phyloP scores from a whole-genome alignment of 1,140 invertebrate genomes.

The Cydia splendana region DNA sequence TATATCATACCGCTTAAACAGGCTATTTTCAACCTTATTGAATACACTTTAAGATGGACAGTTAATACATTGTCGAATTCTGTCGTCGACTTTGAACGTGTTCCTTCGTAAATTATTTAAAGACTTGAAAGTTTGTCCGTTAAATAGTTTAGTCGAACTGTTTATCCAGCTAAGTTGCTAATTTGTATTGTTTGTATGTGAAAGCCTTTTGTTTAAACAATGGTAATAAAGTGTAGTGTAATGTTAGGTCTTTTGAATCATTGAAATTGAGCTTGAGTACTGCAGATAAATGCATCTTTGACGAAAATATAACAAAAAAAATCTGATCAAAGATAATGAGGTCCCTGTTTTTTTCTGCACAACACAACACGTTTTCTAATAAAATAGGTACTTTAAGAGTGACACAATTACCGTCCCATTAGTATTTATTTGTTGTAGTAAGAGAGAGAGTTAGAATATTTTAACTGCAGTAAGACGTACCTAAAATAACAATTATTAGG shows the following conservation, averaged over 20 bases:
- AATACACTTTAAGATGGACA: neutral
- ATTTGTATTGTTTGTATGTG: constrained; percentile 58
- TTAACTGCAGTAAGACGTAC: neutral
- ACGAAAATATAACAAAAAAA: neutral
- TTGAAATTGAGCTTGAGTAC: neutral
- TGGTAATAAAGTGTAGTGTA: constrained; percentile 11
- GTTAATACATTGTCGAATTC: neutral
- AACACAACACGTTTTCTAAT: too few species aligned
- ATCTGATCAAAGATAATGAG: too few species aligned
- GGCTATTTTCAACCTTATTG: neutral
- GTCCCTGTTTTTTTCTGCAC: too few species aligned
- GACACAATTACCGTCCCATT: too few species aligned
- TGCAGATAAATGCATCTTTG: neutral
- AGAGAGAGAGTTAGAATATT: neutral
- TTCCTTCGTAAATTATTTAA: constrained; percentile 53
- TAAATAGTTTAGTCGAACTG: constrained; percentile 50
- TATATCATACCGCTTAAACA: neutral
- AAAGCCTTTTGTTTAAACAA: constrained; percentile 41
- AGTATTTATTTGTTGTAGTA: too few species aligned
- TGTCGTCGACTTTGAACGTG: constrained; percentile 16
- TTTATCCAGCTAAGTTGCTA: constrained; percentile 54
- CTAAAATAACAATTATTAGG: neutral
- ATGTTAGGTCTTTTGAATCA: neutral
- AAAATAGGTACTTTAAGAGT: too few species aligned
- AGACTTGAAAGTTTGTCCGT: constrained; percentile 46